Evolutionary conservation across 2,888 invertebrate species (phyloP), one percentile per base, ranked within the genome.

Genomic region (Folsomia manolachei): DNA sequence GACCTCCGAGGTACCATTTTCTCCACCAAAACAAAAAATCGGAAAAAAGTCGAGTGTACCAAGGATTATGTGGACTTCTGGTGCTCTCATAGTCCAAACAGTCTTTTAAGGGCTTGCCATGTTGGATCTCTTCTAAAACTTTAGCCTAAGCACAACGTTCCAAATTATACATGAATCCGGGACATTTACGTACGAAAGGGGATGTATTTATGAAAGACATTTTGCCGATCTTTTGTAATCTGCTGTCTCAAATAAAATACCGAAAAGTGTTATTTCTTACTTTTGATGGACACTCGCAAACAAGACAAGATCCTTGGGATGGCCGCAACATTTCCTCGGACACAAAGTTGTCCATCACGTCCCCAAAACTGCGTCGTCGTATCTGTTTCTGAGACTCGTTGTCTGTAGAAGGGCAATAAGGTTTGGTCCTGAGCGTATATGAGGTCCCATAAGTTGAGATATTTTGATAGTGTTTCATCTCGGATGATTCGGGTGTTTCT

Each of bases 21-120:
- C 79, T 75, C 80, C 80, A 80, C 63, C 75, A 80, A 60, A 77
- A 78, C 2, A 80, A 72, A 56, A 79, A 79, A 27, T 72, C 76
- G 14, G 80, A 77, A 62, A 79, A 79, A 27, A 70, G 39, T 9
- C 80, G 75, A 51, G 78, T 72, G 61, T 79, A 80, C 79, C 79
- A 80, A 0, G 80, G 80, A 65, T 80, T 80, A 19, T 77, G 71
- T 9, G 79, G 74, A 0, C 60, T 73, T 24, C 75, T 27, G 1
- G 76, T 77, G 7, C n/a, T n/a, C 51, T 78, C 80, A 73, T 75
- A 78, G 52, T 79, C 78, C 9, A 80, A 69, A 52, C 78, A 79
- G 63, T 80, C 79, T 53, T 71, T 76, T 19, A 80, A 63, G 21
- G 62, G 62, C 14, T 24, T 25, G 21, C 23, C 14, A 7, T 62